Base-by-base conservation (phyloP, 2,797 vertebrate genomes). In the Tenualosa ilisha region DNA sequence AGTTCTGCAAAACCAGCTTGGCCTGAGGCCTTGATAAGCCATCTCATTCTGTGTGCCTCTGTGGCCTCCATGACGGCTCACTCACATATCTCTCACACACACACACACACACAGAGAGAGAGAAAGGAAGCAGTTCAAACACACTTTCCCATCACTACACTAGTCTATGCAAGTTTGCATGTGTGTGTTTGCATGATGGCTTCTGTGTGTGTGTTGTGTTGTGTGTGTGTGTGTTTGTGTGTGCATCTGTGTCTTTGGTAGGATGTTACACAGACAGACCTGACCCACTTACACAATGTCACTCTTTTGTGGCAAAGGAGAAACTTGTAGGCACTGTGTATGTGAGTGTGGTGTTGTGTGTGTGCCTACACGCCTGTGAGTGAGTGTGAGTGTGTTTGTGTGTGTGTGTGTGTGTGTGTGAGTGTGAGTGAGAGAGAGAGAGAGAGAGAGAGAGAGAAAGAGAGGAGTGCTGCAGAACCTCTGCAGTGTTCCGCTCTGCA, bases 231-330 rank as follows among this genome's bases (percentile, higher is more conserved):
- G 63, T 31, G 8, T 31, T 26, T 68, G 63, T 68, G 24, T 68
- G 26, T 65, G 82, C 63, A 56, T 83, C 31, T 83, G 82, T n/a
- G n/a, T 65, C 40, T 65, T 46, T 37, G 13, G 26, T 40, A 72
- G 68, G 68, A 72, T 72, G 68, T 37, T 72, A 40, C 15, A 40
- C 68, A 72, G 68, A 72, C 68, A 37, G 37, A 15, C 17, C 68
- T 72, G 68, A 72, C 68, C 68, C 68, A 40, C 37, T 72, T 72
- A 40, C 31, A 72, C 37, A 72, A 72, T 15, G 37, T 3, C 31
- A 37, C 31, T 72, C 68, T 17, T n/a, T n/a, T 40, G 68, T 8
- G 31, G 68, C 15, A 13, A 72, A 6, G 54, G 54, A 15, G 68
- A 72, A 72, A 26, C 63, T 68, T 37, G 63, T 68, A 22, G 82